Percentiles rank a stretch among this genome's conserved stretches.
phyloP scores from a whole-genome alignment of 2,888 invertebrate species.

The Trissoscelio sp. region DNA sequence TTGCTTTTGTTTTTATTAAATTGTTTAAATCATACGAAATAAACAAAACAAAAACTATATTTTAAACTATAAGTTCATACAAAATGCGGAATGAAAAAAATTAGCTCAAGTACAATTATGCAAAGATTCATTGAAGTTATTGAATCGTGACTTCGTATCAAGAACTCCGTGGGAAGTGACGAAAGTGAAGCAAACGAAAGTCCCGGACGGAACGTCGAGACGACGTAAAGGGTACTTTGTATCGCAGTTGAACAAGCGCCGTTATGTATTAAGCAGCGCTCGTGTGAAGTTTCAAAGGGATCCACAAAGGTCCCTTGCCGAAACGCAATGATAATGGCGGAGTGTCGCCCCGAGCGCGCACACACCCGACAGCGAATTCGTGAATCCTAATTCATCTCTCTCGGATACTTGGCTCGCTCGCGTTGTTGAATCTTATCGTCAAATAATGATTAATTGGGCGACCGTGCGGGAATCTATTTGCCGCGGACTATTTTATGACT shows the following conservation, averaged over 20 bases:
- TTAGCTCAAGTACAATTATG: too few relatives aligned
- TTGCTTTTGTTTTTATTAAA: too few relatives aligned
- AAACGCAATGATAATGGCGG: constrained; percentile 22
- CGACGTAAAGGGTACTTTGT: constrained; percentile 32
- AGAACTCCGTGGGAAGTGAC: constrained; percentile 5
- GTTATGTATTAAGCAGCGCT: constrained; percentile 24
- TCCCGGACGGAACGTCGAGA: constrained; percentile 1
- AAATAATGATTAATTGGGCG: constrained; percentile 35
- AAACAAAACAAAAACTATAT: too few relatives aligned
- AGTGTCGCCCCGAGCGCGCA: constrained; percentile 1
- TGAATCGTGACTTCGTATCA: background rate
- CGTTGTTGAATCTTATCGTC: constrained; percentile 26
- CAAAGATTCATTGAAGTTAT: too few relatives aligned
- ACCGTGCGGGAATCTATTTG: constrained; percentile 9
- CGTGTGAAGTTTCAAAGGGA: constrained; percentile 39
- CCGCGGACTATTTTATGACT: constrained; percentile 11
- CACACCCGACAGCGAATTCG: constrained; percentile 7
- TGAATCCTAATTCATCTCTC: constrained; percentile 32
- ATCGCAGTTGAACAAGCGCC: constrained; percentile 25
- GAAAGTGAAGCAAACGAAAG: background rate
- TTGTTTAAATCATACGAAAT: too few relatives aligned
- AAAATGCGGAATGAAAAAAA: too few relatives aligned
- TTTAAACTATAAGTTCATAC: too few relatives aligned
- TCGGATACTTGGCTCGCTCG: background rate
- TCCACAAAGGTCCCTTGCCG: constrained; percentile 20